Percentiles rank a stretch among this genome's conserved stretches.
These are phyloP conservation scores for Hirtodrosophila histrioides DNA, from an alignment of 2,888 invertebrate species.

Conservation along the genomic window DNA sequence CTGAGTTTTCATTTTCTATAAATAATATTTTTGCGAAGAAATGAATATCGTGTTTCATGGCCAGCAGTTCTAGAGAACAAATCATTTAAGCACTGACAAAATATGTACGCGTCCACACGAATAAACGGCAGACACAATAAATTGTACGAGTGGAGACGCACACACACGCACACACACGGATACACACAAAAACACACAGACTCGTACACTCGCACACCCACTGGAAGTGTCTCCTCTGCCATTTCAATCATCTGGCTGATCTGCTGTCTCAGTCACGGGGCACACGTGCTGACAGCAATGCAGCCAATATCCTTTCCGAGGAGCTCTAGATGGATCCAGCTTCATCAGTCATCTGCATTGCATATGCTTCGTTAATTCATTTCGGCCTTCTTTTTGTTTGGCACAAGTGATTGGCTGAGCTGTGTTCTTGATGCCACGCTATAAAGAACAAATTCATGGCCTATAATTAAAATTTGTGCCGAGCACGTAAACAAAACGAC, in stretches of 20 bases:
- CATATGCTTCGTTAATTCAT: conserved; percentile 28
- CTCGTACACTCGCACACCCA: neutral
- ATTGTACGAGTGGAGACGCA: neutral
- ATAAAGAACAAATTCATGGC: conserved; percentile 71
- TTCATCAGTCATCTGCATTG: conserved; percentile 15
- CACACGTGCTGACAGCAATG: conserved; percentile 30
- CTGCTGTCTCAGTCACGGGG: conserved; percentile 18
- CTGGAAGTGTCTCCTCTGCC: neutral
- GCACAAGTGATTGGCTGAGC: conserved; percentile 1
- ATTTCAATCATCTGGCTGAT: conserved; percentile 11
- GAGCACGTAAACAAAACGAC: conserved; percentile 7
- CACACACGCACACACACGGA: neutral
- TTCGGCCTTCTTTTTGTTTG: conserved; percentile 7
- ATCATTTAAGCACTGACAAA: conserved; percentile 24
- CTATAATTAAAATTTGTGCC: conserved; percentile 65
- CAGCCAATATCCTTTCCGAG: conserved; percentile 14
- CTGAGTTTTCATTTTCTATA: conserved; percentile 36
- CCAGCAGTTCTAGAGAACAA: conserved; percentile 21
- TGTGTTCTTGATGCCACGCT: conserved; percentile 48
- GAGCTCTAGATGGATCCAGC: conserved; percentile 1
- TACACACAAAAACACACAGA: neutral
- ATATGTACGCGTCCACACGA: neutral
- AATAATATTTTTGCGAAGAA: conserved; percentile 30
- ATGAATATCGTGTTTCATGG: conserved; percentile 45
- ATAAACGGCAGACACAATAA: conserved; percentile 3